Base-by-base conservation (phyloP, 2,888 invertebrate genomes). In the Anthophora plumipes region DNA sequence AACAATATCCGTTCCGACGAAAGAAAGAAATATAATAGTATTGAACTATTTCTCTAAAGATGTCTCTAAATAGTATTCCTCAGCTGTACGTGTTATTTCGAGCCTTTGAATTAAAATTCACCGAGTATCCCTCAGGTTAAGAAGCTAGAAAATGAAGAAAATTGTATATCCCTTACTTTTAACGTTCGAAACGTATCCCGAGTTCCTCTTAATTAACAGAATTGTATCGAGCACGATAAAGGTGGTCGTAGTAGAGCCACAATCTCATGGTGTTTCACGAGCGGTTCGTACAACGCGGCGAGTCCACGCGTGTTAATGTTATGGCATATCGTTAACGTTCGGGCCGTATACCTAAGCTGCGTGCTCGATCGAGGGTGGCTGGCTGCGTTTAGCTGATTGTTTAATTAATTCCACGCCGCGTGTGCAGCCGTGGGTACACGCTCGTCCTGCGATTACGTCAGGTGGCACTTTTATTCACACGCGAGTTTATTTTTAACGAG, bases 381-480 rank as follows among this genome's bases (percentile, higher is more conserved):
- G 14, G 48, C 54, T 61, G 31, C 22, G 41, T 75, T 71, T 68
- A 66, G 54, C 67, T 68, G 63, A 74, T 84, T 84, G 70, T 83
- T 83, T 83, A 84, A 84, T 83, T 80, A 80, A 84, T 84, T 68
- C 55, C 72, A 59, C 48, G 59, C 68, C 54, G 46, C 59, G 59
- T 25, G 48, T 63, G 52, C 43, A 55, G 31, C 39, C 48, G 61
- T 83, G 70, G 43, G 25, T 69, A 70, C 55, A 48, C 52, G 41
- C 61, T 79, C 22, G 68, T 69, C 68, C 31, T 63, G 54, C 37
- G 68, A 67, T 20, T 54, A 67, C 75, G 59, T 67, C 52, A 67
- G 43, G 39, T 68, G 57, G 20, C 55, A 79, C 20, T 52, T 79
- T 66, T 69, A 61, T 74, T 83, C 70, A 59, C 76, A 82, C 52